Conservation (phyloP, 1,140 invertebrate species). For the Acromyrmex charruanus region DNA sequence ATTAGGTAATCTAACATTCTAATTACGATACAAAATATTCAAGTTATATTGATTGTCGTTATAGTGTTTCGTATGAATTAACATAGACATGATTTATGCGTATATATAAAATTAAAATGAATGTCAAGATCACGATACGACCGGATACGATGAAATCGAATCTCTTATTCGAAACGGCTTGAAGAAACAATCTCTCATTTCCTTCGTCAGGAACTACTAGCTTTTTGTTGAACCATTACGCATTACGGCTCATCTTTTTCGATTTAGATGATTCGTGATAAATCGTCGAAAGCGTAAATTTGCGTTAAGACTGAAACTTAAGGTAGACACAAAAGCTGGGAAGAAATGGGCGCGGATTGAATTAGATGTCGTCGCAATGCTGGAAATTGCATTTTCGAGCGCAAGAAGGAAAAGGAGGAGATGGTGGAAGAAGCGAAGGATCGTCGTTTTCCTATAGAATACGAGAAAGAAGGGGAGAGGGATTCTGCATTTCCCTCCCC, state of each 20-base stretch:
- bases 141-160: not conserved
- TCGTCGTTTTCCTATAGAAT: conserved; percentile 37
- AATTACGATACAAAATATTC: conserved; percentile 11
- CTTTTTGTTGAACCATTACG: not conserved
- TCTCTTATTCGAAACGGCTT: not conserved
- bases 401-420: conserved; percentile 6
- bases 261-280: conserved; percentile 8
- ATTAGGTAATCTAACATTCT: not conserved
- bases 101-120: not conserved
- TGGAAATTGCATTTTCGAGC: conserved; percentile 73
- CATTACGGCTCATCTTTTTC: conserved; percentile 21
- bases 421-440: conserved; percentile 25
- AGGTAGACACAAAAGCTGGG: conserved; percentile 60
- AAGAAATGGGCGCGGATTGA: conserved; percentile 69
- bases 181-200: not conserved
- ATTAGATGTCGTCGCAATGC: conserved; percentile 74
- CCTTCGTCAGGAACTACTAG: not conserved
- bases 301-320: conserved; percentile 53
- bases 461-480: not conserved
- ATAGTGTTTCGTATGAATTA: not conserved
- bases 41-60: not conserved
- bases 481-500: conserved; percentile 10
- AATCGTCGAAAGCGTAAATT: conserved; percentile 47
- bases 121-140: not conserved
- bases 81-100: not conserved